Conservation (phyloP, 92 coral and sea anemone genomes). For the Actinernus sp. region DNA sequence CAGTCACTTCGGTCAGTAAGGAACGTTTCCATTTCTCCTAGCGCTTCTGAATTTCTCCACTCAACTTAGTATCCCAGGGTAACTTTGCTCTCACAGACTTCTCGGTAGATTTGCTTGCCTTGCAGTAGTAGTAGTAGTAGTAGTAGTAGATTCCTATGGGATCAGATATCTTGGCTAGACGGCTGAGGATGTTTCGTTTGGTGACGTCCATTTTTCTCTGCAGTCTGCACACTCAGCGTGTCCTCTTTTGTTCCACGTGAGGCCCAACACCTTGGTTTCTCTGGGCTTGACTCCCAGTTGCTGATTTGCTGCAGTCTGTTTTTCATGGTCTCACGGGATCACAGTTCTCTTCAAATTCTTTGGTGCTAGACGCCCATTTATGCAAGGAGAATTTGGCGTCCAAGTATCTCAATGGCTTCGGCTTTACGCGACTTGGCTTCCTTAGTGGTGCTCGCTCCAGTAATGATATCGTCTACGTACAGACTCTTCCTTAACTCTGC, state of each 20-base stretch:
- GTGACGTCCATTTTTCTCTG: background rate
- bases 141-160: background rate
- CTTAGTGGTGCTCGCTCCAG: no score
- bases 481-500: no score
- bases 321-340: no score
- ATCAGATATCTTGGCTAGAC: constrained; percentile 9
- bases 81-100: constrained; percentile 4
- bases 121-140: background rate
- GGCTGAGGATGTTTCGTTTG: background rate
- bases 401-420: no score
- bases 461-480: no score
- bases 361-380: background rate
- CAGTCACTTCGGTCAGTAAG: background rate
- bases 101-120: constrained; percentile 1
- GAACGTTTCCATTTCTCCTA: constrained; percentile 1
- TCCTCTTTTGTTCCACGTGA: background rate
- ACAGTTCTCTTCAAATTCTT: background rate
- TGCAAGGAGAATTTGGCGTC: background rate
- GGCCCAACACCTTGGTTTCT: background rate
- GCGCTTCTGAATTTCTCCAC: background rate
- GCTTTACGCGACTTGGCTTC: no score
- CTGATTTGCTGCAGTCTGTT: constrained; percentile 32
- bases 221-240: constrained; percentile 12
- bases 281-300: constrained; percentile 28
- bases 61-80: constrained; percentile 45